Percentiles rank a stretch among this genome's conserved stretches.
Conservation (phyloP, 2,888 invertebrate genomes). For the Scelioninae gen. 1 region DNA sequence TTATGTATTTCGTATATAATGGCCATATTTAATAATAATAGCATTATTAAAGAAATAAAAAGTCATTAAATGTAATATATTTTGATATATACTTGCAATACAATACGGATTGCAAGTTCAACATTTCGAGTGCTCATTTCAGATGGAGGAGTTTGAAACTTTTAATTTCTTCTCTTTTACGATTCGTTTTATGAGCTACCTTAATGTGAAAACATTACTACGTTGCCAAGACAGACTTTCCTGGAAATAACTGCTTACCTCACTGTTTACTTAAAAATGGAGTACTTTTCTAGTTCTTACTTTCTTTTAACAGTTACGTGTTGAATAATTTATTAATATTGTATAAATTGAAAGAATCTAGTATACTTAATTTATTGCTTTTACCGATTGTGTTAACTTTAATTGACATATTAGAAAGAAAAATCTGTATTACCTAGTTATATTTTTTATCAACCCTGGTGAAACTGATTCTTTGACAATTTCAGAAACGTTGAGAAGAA, state of each 20-base stretch:
- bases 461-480: no score
- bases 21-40: no score
- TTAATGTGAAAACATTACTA: conserved; percentile 71
- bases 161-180: conserved; percentile 80
- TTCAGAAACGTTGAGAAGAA: no score
- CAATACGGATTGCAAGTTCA: conserved; percentile 54
- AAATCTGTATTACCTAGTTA: no score
- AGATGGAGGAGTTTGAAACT: conserved; percentile 78
- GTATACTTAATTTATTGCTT: no score
- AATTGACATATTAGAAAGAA: no score
- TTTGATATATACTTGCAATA: conserved; percentile 25
- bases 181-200: conserved; percentile 77
- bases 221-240: conserved; percentile 51
- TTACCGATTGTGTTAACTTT: no score
- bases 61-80: conserved; percentile 31
- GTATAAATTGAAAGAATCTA: background rate
- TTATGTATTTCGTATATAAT: no score
- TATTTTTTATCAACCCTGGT: no score
- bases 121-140: conserved; percentile 76
- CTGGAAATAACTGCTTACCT: conserved; percentile 69
- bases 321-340: conserved; percentile 22
- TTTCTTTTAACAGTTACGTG: conserved; percentile 21
- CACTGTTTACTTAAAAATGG: conserved; percentile 66
- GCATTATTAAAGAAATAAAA: conserved; percentile 22
- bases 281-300: conserved; percentile 42